A percentile compares a stretch with the other conserved stretches of the same genome.
These are phyloP conservation scores for Heliconius himera DNA, from an alignment of 1,140 invertebrate species.

Conservation along the genomic window DNA sequence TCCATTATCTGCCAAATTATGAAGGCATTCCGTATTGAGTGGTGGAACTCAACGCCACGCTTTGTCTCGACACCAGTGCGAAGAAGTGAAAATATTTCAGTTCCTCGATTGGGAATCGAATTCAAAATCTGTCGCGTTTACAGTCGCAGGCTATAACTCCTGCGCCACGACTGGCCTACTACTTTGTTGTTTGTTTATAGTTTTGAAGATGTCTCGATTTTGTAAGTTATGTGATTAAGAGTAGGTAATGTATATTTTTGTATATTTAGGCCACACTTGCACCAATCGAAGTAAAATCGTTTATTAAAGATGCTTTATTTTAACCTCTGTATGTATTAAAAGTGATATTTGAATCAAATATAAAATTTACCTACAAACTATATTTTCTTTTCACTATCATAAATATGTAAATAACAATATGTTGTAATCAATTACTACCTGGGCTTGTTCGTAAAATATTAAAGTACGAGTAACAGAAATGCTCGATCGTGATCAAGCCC, in stretches of 20 bases:
- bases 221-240: background rate
- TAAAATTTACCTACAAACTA: background rate
- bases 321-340: background rate
- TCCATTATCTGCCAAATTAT: too few relatives aligned
- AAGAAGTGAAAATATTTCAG: too few relatives aligned
- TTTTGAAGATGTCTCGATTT: background rate
- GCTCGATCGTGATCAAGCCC: slow-evolving; percentile 56
- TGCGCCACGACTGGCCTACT: too few relatives aligned
- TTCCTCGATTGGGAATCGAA: too few relatives aligned
- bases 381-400: background rate
- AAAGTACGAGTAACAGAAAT: slow-evolving; percentile 33
- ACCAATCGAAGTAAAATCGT: background rate
- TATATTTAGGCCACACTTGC: background rate
- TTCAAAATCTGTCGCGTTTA: too few relatives aligned
- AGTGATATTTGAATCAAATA: background rate
- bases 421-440: slow-evolving; percentile 26
- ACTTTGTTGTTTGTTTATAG: background rate
- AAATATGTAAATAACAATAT: slow-evolving; percentile 1
- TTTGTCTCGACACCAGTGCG: too few relatives aligned
- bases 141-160: too few relatives aligned
- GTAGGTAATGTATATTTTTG: background rate
- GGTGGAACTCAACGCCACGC: too few relatives aligned
- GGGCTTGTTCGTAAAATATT: slow-evolving; percentile 19
- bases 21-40: too few relatives aligned
- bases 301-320: background rate